Evolutionary conservation across 2,113 vertebrate species (phyloP).

Genomic region (Plecturocebus donacophilus): DNA sequence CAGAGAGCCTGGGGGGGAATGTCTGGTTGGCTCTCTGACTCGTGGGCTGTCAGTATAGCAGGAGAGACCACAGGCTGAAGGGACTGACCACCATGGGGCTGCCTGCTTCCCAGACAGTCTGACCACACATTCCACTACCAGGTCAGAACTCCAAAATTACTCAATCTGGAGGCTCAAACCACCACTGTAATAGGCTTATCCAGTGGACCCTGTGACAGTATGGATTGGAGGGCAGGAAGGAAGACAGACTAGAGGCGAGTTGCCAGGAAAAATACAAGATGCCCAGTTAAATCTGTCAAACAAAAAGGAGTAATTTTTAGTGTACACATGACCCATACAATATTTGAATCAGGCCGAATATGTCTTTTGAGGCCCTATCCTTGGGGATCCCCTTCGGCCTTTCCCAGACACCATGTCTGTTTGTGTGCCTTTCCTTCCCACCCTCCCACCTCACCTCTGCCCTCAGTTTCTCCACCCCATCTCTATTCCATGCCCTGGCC

Average conservation of each 20-base stretch:
- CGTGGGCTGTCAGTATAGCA: not conserved
- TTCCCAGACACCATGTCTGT: not conserved
- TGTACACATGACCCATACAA: not conserved
- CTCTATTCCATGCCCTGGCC: not conserved
- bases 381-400: not conserved
- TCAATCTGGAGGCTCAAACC: conserved; percentile 20
- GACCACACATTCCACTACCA: not conserved
- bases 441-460: not conserved
- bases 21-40: not conserved
- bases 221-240: not conserved
- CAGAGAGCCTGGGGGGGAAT: not conserved
- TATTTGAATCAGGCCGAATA: not conserved
- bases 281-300: not conserved
- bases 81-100: not conserved
- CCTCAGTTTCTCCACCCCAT: not conserved
- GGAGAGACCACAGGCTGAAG: not conserved
- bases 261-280: not conserved
- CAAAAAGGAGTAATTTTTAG: not conserved
- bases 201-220: not conserved
- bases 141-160: not conserved
- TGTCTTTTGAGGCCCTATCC: not conserved
- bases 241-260: not conserved
- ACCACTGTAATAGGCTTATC: not conserved
- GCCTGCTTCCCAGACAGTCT: not conserved
- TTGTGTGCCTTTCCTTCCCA: not conserved